Evolutionary conservation across 2,113 vertebrate genomes (phyloP).

Genomic region (Pan paniscus): DNA sequence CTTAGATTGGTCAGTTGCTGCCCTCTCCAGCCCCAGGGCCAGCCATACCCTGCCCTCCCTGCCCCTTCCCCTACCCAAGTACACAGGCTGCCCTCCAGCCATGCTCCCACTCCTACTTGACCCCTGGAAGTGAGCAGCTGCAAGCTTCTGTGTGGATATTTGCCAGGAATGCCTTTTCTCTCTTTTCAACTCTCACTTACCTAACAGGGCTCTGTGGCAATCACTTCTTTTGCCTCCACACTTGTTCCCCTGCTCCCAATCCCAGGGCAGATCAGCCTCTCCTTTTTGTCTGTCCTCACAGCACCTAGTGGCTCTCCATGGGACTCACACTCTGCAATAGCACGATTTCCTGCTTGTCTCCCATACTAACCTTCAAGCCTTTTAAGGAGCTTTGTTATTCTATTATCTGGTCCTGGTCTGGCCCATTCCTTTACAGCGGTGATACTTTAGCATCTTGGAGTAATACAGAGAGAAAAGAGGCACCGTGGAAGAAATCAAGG

Average conservation of each 20-base stretch:
- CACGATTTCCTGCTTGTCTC: not conserved
- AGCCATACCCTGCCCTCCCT: not conserved
- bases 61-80: not conserved
- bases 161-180: not conserved
- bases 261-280: not conserved
- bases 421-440: not conserved
- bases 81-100: not conserved
- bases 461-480: not conserved
- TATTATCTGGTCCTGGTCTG: not conserved
- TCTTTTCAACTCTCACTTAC: not conserved
- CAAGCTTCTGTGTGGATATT: not conserved
- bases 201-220: not conserved
- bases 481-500: not conserved
- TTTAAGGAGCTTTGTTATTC: not conserved
- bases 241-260: not conserved
- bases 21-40: not conserved
- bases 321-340: not conserved
- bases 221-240: not conserved
- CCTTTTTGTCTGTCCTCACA: not conserved
- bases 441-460: not conserved
- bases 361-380: not conserved
- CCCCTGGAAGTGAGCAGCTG: not conserved
- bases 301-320: not conserved
- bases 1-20: not conserved
- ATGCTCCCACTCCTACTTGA: not conserved